Evolutionary conservation across 2,113 vertebrate species (phyloP), one percentile per base, ranked within the genome.

Genomic region (Neodon shergylaensis): DNA sequence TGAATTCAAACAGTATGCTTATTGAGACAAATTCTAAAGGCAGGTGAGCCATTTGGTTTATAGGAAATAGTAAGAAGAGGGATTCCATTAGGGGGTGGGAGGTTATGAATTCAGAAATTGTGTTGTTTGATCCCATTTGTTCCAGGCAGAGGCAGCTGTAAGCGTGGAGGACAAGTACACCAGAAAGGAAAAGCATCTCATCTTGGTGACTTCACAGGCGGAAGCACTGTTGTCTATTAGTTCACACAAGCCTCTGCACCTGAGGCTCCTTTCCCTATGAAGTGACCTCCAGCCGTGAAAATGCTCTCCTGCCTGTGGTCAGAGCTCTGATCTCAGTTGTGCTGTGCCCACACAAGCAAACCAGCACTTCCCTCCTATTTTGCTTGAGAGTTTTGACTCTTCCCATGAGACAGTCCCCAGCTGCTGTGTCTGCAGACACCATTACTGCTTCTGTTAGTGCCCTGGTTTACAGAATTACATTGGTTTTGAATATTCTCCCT

Each of bases 341-440:
- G 6, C 13, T 87, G 42, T n/a, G 44, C 72, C 72, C 31, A 28
- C 81, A 4, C 90, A 74, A 86, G 17, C 33, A 91, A 93, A 33
- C 12, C 49, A 91, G 21, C 66, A 94, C 66, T 95, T 97, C 82
- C 39, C 28, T 74, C 88, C 52, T 78, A n/a, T 93, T 94, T 92
- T 82, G 61, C 12, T 78, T 77, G 12, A 86, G 72, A 47, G 90
- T 96, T 97, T 94, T 95, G 95, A 89, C 63, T 93, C 86, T 91
- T 91, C 74, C 76, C 84, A 42, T 84, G 72, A 93, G 90, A 52
- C 42, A 93, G 61, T 42, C 24, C 36, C 16, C 70, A 92, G 92
- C 33, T 87, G 42, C 63, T 90, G 42, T 52, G 39, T 47, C 79
- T 96, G 93, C 72, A 94, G 81, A 84, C 44, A 95, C 54, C 13